Evolutionary conservation across 64 coral and sea anemone genomes (phyloP).

Genomic region (Pocillopora verrucosa): DNA sequence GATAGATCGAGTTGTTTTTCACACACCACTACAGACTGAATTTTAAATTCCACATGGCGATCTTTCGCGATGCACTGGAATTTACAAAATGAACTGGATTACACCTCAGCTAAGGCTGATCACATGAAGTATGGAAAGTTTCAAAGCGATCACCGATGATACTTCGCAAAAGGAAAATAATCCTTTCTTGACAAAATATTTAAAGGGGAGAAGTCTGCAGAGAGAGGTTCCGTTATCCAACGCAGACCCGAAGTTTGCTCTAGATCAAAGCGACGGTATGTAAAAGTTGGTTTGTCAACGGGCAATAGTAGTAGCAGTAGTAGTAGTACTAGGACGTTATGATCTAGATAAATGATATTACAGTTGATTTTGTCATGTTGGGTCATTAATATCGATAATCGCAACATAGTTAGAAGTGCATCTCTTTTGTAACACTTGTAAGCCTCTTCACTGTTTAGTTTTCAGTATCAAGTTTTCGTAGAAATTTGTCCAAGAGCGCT

Average conservation of each 20-base stretch:
- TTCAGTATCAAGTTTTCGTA: no score
- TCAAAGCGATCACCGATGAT: neutral
- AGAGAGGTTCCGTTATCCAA: neutral
- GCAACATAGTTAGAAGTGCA: no score
- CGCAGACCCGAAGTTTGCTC: neutral
- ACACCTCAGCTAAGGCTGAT: neutral
- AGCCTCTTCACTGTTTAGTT: no score
- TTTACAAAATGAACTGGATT: no score
- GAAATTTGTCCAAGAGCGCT: no score
- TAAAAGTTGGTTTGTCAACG: neutral
- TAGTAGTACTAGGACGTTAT: no score
- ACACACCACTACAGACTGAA: neutral
- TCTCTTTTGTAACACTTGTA: no score
- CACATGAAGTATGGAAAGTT: neutral
- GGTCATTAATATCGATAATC: no score
- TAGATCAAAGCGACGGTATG: constrained; percentile 6
- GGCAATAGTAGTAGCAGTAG: no score
- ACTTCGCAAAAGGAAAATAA: constrained; percentile 25
- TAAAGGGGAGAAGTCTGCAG: neutral
- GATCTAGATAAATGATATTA: no score
- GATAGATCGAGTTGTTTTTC: neutral
- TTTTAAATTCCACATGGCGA: neutral
- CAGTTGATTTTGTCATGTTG: no score
- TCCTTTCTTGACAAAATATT: neutral
- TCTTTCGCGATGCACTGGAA: no score